Conservation (phyloP, 2,888 invertebrate genomes). For the Corythucha ciliata region DNA sequence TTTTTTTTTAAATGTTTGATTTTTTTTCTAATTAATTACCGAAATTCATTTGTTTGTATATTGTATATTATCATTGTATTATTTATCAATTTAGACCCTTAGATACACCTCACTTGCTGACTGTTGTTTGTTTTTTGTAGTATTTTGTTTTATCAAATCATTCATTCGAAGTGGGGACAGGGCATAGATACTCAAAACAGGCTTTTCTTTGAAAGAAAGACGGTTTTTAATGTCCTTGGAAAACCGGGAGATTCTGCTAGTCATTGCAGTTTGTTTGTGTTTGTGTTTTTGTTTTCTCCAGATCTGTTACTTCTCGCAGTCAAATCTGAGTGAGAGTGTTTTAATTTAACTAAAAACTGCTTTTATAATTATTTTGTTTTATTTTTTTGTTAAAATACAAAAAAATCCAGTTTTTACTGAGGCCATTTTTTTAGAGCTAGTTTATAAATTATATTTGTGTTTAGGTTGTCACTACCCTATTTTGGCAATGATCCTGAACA, state of each 20-base stretch:
- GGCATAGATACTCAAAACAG: not conserved
- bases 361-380: too few species aligned
- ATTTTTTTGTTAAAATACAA: too few species aligned
- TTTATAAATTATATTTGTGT: constrained; percentile 5
- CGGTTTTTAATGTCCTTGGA: constrained; percentile 6
- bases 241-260: constrained; percentile 23
- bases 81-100: constrained; percentile 15
- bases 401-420: constrained; percentile 16
- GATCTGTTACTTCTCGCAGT: constrained; percentile 17
- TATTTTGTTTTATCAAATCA: constrained; percentile 3
- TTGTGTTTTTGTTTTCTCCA: constrained; percentile 18
- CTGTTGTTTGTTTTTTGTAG: constrained; percentile 17
- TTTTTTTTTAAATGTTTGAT: constrained; percentile 4
- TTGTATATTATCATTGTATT: constrained; percentile 11
- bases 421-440: constrained; percentile 19
- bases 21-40: constrained; percentile 18
- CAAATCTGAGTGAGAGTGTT: constrained; percentile 15
- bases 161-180: not conserved
- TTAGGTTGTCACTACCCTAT: too few species aligned
- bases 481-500: constrained; percentile 10
- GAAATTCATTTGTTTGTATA: constrained; percentile 20
- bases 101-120: constrained; percentile 20
- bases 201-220: not conserved
- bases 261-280: constrained; percentile 26
- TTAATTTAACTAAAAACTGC: too few species aligned